phyloP scores from a whole-genome alignment of 2,888 invertebrate species.

The Boloria selene region DNA sequence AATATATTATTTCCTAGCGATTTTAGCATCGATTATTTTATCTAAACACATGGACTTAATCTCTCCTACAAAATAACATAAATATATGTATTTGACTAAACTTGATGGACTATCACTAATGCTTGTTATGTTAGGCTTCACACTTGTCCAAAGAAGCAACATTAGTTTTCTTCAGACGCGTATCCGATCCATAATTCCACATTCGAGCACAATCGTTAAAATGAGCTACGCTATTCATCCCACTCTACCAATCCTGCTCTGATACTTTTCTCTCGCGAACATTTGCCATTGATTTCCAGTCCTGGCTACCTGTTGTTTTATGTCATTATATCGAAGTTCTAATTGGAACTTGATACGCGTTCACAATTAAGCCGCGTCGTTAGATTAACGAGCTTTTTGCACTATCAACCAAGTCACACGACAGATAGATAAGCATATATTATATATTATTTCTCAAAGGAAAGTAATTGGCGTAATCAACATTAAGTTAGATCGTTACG shows the following conservation, averaged over 20 bases:
- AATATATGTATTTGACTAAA: not conserved
- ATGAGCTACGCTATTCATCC: slow-evolving; percentile 27
- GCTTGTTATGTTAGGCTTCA: slow-evolving; percentile 30
- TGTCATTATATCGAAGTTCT: slow-evolving; percentile 68
- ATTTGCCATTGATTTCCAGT: slow-evolving; percentile 26
- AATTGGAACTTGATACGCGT: slow-evolving; percentile 78
- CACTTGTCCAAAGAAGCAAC: slow-evolving; percentile 34
- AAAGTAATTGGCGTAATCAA: slow-evolving; percentile 23
- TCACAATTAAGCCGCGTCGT: slow-evolving; percentile 69
- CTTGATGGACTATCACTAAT: slow-evolving; percentile 22
- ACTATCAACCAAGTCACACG: slow-evolving; percentile 42
- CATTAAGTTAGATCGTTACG: slow-evolving; percentile 11
- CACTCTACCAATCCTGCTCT: slow-evolving; percentile 20
- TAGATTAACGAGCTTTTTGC: slow-evolving; percentile 74
- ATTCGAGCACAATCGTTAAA: slow-evolving; percentile 34
- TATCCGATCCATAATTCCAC: slow-evolving; percentile 42
- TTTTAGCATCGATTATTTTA: slow-evolving; percentile 2
- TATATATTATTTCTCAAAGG: slow-evolving; percentile 16
- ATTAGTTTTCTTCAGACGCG: slow-evolving; percentile 38
- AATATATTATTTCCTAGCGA: not conserved
- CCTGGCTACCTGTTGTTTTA: slow-evolving; percentile 50
- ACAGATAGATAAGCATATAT: slow-evolving; percentile 23
- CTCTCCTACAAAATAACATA: not conserved
- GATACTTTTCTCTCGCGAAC: not conserved
- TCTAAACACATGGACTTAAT: not conserved